Percentiles rank a stretch among this genome's conserved stretches.
Conservation (phyloP, 2,797 vertebrate species). For the Gallirallus australis region DNA sequence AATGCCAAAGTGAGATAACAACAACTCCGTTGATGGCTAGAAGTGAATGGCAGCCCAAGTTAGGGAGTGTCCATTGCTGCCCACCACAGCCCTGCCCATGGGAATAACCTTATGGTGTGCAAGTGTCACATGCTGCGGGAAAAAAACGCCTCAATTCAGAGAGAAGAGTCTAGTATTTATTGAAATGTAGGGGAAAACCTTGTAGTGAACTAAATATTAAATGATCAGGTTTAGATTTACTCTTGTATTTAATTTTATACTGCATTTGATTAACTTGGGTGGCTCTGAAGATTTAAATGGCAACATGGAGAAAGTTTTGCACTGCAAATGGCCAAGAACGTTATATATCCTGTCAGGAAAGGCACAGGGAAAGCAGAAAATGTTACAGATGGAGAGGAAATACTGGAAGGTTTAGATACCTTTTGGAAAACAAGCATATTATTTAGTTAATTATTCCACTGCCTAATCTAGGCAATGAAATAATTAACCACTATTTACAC, state of each 20-base stretch:
- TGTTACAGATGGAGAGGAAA: neutral
- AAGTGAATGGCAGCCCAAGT: neutral
- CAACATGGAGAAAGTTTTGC: neutral
- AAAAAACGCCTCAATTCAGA: neutral
- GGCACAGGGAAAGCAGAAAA: neutral
- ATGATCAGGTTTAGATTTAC: neutral
- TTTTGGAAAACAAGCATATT: neutral
- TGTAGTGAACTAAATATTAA: neutral
- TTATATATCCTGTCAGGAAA: neutral
- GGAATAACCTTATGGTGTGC: neutral
- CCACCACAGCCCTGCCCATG: neutral
- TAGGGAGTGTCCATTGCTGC: fast-evolving
- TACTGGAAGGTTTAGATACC: neutral
- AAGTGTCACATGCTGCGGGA: fast-evolving
- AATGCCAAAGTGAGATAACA: neutral
- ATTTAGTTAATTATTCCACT: conserved; percentile 18
- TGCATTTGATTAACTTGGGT: neutral
- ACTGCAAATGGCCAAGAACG: neutral
- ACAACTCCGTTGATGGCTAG: neutral
- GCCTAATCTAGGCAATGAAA: conserved; percentile 9
- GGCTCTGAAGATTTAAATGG: neutral
- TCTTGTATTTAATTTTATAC: neutral
- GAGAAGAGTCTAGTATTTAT: neutral
- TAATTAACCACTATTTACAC: neutral
- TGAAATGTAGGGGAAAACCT: neutral